These are phyloP conservation scores for Paralvinella palmiformis DNA, from an alignment of 1,140 invertebrate species.

Conservation along the genomic window DNA sequence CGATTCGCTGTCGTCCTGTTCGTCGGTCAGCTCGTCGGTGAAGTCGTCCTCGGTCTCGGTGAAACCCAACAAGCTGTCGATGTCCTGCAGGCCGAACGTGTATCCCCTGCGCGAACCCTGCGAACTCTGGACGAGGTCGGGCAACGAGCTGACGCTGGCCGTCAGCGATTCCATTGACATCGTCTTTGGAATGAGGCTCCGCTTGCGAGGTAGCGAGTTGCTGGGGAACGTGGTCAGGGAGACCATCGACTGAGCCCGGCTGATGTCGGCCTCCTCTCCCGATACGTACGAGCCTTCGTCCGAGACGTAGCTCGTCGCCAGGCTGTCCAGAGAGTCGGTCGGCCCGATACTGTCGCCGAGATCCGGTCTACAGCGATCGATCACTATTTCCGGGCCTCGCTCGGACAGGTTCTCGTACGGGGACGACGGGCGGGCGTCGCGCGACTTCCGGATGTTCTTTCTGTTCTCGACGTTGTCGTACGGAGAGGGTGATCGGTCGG, in stretches of 20 bases:
- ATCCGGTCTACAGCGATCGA: background rate
- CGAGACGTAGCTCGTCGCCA: background rate
- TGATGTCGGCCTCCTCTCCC: background rate
- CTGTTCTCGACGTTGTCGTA: conserved; percentile 6
- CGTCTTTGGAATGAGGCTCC: conserved; percentile 25
- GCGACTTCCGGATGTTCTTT: background rate
- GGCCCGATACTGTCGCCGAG: background rate
- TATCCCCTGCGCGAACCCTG: conserved; percentile 23
- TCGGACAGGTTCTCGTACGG: conserved; percentile 15
- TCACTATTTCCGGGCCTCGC: background rate
- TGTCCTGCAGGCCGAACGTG: conserved; percentile 36
- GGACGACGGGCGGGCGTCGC: background rate
- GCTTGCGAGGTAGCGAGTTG: conserved; percentile 3
- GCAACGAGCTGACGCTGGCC: conserved; percentile 26
- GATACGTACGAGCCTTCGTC: background rate
- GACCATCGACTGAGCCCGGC: background rate
- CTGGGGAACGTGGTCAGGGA: conserved; percentile 3
- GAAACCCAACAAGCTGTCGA: conserved; percentile 35
- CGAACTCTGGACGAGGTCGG: conserved; percentile 32
- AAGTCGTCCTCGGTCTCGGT: conserved; percentile 19
- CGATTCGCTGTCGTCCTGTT: conserved; percentile 3
- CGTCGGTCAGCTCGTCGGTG: conserved; percentile 1
- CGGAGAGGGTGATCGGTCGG: conserved; percentile 5
- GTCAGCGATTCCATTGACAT: conserved; percentile 26
- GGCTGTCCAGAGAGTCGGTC: background rate